phyloP scores from a whole-genome alignment of 2,113 vertebrate species.

The Octodon degus region DNA sequence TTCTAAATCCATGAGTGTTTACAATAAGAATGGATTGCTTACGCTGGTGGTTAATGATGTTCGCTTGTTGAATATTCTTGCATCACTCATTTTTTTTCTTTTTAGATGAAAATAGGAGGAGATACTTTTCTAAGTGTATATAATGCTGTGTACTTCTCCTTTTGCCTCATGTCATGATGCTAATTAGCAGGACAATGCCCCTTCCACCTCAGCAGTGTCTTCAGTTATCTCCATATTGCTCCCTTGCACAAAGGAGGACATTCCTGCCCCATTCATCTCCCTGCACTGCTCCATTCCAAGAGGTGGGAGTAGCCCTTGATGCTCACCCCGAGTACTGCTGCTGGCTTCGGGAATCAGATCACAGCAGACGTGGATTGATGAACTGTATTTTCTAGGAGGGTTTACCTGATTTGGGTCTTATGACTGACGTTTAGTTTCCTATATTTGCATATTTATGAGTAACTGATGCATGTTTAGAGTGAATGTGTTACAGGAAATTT shows the following conservation, averaged over 20 bases:
- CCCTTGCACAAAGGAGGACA: background rate
- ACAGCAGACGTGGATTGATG: background rate
- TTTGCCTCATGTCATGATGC: background rate
- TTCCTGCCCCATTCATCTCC: background rate
- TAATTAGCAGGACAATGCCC: rapidly evolving
- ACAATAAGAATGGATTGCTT: background rate
- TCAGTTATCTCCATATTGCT: background rate
- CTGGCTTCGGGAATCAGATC: background rate
- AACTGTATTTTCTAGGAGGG: background rate
- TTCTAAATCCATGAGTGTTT: background rate
- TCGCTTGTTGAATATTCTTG: background rate
- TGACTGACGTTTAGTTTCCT: background rate
- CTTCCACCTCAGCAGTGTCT: background rate
- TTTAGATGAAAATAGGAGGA: background rate
- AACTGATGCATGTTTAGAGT: background rate
- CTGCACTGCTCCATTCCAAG: background rate
- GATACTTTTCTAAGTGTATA: background rate
- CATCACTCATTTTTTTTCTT: background rate
- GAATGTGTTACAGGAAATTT: background rate
- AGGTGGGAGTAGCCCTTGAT: background rate
- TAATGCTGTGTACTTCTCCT: background rate
- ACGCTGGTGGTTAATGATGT: background rate
- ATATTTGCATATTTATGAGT: background rate
- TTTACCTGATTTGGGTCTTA: background rate
- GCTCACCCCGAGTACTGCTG: background rate